Percentiles rank a stretch among this genome's conserved stretches.
phyloP scores from a whole-genome alignment of 2,888 invertebrate genomes.

The Antheraea assamensis region DNA sequence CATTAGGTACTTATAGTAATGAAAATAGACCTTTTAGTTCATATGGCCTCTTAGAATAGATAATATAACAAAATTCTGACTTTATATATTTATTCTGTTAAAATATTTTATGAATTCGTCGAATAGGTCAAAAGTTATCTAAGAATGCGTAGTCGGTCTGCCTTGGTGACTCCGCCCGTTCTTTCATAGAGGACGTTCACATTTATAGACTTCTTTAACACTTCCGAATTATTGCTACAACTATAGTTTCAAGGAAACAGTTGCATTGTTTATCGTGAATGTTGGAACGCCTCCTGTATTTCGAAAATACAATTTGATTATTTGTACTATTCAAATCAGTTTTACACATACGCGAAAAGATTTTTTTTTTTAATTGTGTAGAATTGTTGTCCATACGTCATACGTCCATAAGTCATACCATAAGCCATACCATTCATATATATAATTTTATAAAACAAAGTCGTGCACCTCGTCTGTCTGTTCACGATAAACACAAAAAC shows the following conservation, averaged over 20 bases:
- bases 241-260: not conserved
- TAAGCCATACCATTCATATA: too few relatives aligned
- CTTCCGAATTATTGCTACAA: not conserved
- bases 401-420: too few relatives aligned
- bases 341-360: not conserved
- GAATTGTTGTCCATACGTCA: too few relatives aligned
- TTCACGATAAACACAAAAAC: too few relatives aligned
- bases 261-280: not conserved
- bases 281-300: not conserved
- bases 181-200: constrained; percentile 13
- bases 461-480: too few relatives aligned
- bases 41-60: not conserved
- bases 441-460: too few relatives aligned
- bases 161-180: constrained; percentile 5
- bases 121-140: not conserved
- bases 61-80: not conserved
- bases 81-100: not conserved
- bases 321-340: not conserved
- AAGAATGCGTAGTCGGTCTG: not conserved
- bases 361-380: too few relatives aligned
- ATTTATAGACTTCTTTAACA: not conserved
- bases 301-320: not conserved
- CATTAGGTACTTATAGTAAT: not conserved
- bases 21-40: not conserved
- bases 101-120: not conserved